phyloP scores from a whole-genome alignment of 92 coral and sea anemone species.

The Paramuricea clavata region DNA sequence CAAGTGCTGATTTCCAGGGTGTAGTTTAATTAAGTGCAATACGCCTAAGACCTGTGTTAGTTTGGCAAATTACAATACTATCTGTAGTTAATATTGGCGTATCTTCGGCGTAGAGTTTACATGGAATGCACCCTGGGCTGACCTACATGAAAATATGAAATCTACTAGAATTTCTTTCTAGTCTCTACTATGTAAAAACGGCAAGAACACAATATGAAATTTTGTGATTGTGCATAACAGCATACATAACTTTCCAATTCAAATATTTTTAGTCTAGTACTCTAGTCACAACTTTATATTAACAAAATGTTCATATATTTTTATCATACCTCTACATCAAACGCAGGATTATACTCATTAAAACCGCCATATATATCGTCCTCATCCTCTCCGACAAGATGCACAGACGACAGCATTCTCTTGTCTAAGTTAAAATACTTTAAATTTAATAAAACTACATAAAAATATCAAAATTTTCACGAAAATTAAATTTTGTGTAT shows the following conservation, averaged over 20 bases:
- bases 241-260: not conserved
- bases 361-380: conserved; percentile 96
- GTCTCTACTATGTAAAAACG: too few species aligned
- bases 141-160: too few species aligned
- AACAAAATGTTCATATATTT: not conserved
- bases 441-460: not conserved
- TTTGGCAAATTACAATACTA: too few species aligned
- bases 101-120: too few species aligned
- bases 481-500: not conserved
- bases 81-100: too few species aligned
- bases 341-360: conserved; percentile 96
- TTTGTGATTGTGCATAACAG: not conserved
- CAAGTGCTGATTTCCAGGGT: too few species aligned
- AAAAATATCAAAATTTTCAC: not conserved
- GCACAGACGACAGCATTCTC: conserved; percentile 82
- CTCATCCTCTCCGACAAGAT: conserved; percentile 98
- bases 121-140: too few species aligned
- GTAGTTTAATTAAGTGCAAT: too few species aligned
- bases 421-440: not conserved
- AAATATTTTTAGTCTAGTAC: not conserved
- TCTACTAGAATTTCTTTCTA: too few species aligned
- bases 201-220: too few species aligned
- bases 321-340: conserved; percentile 91
- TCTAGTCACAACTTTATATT: too few species aligned
- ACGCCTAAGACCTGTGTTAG: too few species aligned